A percentile compares a stretch with the other conserved stretches of the same genome.
Evolutionary conservation across 2,797 vertebrate species (phyloP).

Genomic region (Chelmon rostratus): DNA sequence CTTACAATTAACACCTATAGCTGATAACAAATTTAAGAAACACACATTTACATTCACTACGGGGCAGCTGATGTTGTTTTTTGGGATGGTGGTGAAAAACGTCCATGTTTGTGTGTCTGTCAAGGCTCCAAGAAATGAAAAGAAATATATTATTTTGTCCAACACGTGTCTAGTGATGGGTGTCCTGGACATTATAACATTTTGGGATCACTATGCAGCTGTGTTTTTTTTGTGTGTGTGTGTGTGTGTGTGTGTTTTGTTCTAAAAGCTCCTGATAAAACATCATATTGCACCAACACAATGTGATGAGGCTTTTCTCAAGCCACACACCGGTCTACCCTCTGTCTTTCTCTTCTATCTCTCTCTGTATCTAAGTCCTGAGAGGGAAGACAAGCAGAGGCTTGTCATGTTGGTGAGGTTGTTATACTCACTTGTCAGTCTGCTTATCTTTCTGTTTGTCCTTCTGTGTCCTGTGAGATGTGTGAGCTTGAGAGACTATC

Average conservation of each 20-base stretch:
- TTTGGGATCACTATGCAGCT: not conserved
- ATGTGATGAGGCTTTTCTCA: not conserved
- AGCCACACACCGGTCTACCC: not conserved
- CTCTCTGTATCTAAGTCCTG: slow-evolving; percentile 56
- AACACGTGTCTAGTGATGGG: not conserved
- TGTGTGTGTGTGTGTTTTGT: too few relatives aligned
- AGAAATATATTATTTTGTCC: not conserved
- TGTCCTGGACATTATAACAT: not conserved
- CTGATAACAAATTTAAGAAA: too few relatives aligned
- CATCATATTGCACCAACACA: not conserved
- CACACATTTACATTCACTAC: too few relatives aligned
- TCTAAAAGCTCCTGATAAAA: slow-evolving; percentile 10
- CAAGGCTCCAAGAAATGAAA: not conserved
- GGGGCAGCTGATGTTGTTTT: too few relatives aligned
- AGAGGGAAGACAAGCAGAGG: slow-evolving; percentile 32
- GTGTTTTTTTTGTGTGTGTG: too few relatives aligned
- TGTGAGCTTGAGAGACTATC: slow-evolving; percentile 61
- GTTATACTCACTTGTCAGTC: slow-evolving; percentile 57
- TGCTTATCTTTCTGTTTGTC: slow-evolving; percentile 67
- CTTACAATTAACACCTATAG: too few relatives aligned
- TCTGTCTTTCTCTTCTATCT: slow-evolving; percentile 22
- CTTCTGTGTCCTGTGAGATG: slow-evolving; percentile 54
- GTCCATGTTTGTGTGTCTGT: too few relatives aligned
- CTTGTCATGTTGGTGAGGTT: slow-evolving; percentile 51
- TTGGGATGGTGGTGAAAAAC: too few relatives aligned